These are phyloP conservation scores for Pollenia amentaria DNA, from an alignment of 2,888 invertebrate species.

Conservation along the genomic window DNA sequence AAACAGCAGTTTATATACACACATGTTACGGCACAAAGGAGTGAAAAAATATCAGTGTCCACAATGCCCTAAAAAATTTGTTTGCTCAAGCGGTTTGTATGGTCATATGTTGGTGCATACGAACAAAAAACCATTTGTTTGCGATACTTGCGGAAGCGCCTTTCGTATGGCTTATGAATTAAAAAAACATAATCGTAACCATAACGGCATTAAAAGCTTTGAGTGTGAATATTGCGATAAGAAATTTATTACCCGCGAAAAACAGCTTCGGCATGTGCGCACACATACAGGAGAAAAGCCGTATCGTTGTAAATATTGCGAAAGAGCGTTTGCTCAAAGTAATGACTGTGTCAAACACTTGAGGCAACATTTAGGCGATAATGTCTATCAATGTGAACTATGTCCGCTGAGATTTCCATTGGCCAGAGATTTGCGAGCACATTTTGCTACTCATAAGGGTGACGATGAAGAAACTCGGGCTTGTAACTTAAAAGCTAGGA, in stretches of 20 bases:
- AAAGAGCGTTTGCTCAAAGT: constrained; percentile 67
- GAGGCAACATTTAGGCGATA: constrained; percentile 66
- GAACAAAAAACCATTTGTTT: constrained; percentile 60
- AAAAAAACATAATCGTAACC: constrained; percentile 67
- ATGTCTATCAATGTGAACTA: constrained; percentile 68
- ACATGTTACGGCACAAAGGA: constrained; percentile 66
- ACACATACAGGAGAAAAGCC: constrained; percentile 71
- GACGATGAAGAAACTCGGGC: constrained; percentile 67
- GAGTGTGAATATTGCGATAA: constrained; percentile 69
- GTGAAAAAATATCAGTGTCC: constrained; percentile 61
- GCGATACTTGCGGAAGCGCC: constrained; percentile 65
- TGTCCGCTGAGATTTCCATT: constrained; percentile 67
- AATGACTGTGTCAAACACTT: constrained; percentile 68
- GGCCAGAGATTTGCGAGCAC: constrained; percentile 55
- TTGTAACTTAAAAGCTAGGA: constrained; percentile 54
- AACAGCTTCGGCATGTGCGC: constrained; percentile 66
- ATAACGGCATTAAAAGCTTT: constrained; percentile 55
- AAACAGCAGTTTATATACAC: constrained; percentile 47
- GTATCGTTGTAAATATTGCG: constrained; percentile 65
- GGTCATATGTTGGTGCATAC: constrained; percentile 63
- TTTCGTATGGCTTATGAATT: constrained; percentile 66
- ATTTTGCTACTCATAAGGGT: constrained; percentile 67
- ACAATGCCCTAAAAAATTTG: constrained; percentile 68
- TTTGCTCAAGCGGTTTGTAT: constrained; percentile 65
- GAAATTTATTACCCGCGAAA: constrained; percentile 60